Conservation (phyloP, 2,113 vertebrate genomes). For the Pomatorhinus ruficollis region DNA sequence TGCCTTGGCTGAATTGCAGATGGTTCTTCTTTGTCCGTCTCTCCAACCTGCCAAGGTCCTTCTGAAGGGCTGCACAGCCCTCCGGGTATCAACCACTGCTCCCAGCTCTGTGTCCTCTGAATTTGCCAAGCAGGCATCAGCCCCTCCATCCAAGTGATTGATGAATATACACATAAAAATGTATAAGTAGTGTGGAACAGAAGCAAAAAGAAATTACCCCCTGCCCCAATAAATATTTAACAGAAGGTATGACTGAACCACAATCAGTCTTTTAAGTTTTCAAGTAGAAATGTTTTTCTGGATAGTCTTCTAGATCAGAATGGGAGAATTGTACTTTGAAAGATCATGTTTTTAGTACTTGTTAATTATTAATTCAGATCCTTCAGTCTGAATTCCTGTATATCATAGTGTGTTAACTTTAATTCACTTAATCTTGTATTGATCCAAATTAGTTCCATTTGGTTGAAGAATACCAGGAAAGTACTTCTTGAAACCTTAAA, state of each 20-base stretch:
- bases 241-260: neutral
- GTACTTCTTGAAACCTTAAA: neutral
- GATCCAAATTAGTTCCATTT: neutral
- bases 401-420: neutral
- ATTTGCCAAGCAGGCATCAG: neutral
- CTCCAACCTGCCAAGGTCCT: accelerated
- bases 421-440: neutral
- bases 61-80: neutral
- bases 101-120: neutral
- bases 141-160: neutral
- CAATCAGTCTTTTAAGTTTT: neutral
- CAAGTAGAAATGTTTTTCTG: neutral
- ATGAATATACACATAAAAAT: neutral
- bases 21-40: neutral
- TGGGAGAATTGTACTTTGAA: neutral
- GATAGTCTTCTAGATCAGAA: neutral
- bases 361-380: neutral
- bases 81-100: accelerated
- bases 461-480: neutral
- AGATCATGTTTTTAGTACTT: neutral
- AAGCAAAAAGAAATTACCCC: neutral
- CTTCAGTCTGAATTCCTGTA: neutral
- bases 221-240: neutral
- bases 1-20: neutral
- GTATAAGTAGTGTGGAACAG: neutral